Evolutionary conservation across 2,888 invertebrate genomes (phyloP), one percentile per base, ranked within the genome.

Genomic region (Hypselothyrea guttata): DNA sequence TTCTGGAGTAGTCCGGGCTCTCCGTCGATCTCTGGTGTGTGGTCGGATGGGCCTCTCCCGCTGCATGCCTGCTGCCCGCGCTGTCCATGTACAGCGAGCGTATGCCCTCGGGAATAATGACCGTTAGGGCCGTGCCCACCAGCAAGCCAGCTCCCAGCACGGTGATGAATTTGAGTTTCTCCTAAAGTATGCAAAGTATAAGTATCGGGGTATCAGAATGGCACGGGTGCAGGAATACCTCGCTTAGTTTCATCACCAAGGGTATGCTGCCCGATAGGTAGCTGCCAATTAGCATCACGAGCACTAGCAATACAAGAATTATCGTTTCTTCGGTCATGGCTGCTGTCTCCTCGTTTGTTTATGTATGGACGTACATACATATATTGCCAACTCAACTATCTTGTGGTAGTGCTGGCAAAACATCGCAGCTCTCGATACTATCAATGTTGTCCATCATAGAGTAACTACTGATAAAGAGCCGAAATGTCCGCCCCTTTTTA

Each of bases 101-200:
- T n/a, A 99, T 96, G 4, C 99, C 99, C 91, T 99, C 99, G 0
- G 99, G 99, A 76, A 99, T 98, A 52, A 99, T 99, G 0, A 99
- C 99, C 4, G 98, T 96, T 28, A 99, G 90, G 0, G 99, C 98
- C 22, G 99, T 99, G 1, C 99, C 99, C 0, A 99, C 98, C 0
- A 99, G 92, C 5, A 99, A 92, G 0, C 99, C 99, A 5, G 99
- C 99, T 48, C 99, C 99, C 68, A 99, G 93, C 9, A 98, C 95
- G 22, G 98, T 98, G 30, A 98, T 95, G 85, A 97, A 92, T 87
- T 98, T 96, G 28, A 99, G 91, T 89, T 97, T 98, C 60, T 97
- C 96, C 98, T 99, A 89, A 2, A 57, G 18, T 2, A 28, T 28
- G 8, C 16, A 3, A 22, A 8, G 22, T 9, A 2, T 41, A 2